These are phyloP conservation scores for Aix galericulata DNA, from an alignment of 2,113 vertebrate genomes.

Conservation along the genomic window DNA sequence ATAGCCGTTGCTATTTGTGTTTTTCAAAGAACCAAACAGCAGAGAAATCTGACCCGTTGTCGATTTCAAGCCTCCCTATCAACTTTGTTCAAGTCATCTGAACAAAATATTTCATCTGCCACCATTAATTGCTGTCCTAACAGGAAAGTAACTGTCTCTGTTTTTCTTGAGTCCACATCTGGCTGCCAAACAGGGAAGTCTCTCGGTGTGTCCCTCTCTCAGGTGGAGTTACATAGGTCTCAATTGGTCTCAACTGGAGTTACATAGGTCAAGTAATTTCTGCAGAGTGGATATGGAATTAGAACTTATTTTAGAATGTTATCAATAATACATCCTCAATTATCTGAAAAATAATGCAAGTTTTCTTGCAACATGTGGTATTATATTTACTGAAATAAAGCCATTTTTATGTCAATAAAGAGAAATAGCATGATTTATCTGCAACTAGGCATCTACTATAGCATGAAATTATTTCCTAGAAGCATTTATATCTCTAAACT, in stretches of 20 bases:
- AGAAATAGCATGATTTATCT: not conserved
- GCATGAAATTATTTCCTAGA: not conserved
- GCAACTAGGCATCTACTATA: not conserved
- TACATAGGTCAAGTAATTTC: not conserved
- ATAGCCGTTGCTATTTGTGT: not conserved
- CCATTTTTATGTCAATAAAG: not conserved
- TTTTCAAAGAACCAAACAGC: not conserved
- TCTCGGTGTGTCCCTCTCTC: not conserved
- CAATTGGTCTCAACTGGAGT: not conserved
- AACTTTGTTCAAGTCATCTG: not conserved
- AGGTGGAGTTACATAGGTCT: not conserved
- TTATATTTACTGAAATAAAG: not conserved
- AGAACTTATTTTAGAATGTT: not conserved
- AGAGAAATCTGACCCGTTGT: not conserved
- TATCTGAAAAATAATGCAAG: not conserved
- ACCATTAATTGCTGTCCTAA: not conserved
- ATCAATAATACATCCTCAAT: not conserved
- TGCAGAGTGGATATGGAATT: not conserved
- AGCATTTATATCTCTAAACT: not conserved
- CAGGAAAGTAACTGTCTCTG: not conserved
- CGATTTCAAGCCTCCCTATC: not conserved
- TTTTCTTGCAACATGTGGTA: not conserved
- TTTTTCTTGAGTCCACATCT: not conserved
- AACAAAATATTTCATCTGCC: not conserved
- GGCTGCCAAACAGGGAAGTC: not conserved